A percentile compares a stretch with the other conserved stretches of the same genome.
These are phyloP conservation scores for Heterochromis multidens DNA, from an alignment of 2,113 vertebrate genomes.

Conservation along the genomic window DNA sequence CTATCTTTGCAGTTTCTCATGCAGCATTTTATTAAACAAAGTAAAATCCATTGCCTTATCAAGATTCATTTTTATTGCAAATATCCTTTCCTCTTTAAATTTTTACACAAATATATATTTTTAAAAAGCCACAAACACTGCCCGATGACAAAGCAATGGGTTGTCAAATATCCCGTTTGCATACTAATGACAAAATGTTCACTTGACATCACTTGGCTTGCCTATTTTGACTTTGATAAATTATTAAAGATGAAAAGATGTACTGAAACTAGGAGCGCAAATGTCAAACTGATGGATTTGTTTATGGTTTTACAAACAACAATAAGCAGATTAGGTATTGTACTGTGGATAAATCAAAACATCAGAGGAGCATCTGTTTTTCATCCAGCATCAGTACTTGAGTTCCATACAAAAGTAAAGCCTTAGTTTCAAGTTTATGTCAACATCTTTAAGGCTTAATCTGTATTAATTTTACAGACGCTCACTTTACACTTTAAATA, in stretches of 20 bases:
- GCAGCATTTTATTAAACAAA: neutral
- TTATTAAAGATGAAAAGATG: conserved; percentile 3
- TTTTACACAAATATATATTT: neutral
- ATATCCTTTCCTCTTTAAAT: neutral
- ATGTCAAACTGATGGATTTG: conserved; percentile 14
- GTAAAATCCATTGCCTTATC: neutral
- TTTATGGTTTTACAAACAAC: neutral
- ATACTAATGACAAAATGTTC: neutral
- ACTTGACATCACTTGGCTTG: neutral
- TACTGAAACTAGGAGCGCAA: neutral
- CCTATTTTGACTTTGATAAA: neutral
- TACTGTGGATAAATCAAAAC: neutral
- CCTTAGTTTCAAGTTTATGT: neutral
- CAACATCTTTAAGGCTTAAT: neutral
- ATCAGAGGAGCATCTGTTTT: neutral
- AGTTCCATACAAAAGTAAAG: neutral
- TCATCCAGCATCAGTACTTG: neutral
- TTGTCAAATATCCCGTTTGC: conserved; percentile 35
- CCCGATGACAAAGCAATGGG: conserved; percentile 12
- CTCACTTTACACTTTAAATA: neutral
- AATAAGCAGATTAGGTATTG: neutral
- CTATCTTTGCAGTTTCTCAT: neutral
- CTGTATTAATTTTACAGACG: neutral
- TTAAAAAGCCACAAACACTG: neutral
- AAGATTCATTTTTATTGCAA: neutral